A percentile compares a stretch with the other conserved stretches of the same genome.
Evolutionary conservation across 2,113 vertebrate genomes (phyloP).

Genomic region (Pan paniscus): DNA sequence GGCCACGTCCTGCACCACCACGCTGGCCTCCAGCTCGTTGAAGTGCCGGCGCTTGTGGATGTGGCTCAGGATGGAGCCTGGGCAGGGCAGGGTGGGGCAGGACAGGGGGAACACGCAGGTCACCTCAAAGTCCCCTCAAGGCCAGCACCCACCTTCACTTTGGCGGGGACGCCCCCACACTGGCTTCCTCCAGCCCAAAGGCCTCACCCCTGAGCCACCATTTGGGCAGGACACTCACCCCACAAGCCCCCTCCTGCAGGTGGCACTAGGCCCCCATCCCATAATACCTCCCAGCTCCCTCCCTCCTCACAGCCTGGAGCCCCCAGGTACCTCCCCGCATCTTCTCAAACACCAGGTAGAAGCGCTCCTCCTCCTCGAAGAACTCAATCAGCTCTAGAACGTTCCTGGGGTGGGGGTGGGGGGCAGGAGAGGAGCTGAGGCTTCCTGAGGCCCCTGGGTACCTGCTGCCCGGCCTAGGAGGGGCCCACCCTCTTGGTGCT

Average conservation of each 20-base stretch:
- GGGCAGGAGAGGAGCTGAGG: not conserved
- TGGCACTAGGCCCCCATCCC: not conserved
- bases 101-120: rapidly evolving
- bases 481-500: rapidly evolving
- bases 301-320: not conserved
- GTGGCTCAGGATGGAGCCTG: constrained; percentile 96
- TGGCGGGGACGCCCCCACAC: not conserved
- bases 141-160: too few species aligned
- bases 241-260: not conserved
- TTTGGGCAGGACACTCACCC: too few species aligned
- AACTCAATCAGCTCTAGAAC: constrained; percentile 98
- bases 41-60: constrained; percentile 96
- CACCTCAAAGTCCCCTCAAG: not conserved
- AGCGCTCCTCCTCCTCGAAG: constrained; percentile 98
- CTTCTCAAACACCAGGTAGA: constrained; percentile 99
- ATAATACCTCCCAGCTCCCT: not conserved
- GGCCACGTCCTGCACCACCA: constrained; percentile 97
- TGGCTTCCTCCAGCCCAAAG: not conserved
- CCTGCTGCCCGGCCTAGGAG: not conserved
- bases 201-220: not conserved
- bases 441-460: not conserved
- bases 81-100: rapidly evolving
- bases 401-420: constrained; percentile 84
- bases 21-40: constrained; percentile 95
- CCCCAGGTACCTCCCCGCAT: constrained; percentile 91